A percentile compares a stretch with the other conserved stretches of the same genome.
Conservation (phyloP, 2,888 invertebrate species). For the Frankliniella intonsa region DNA sequence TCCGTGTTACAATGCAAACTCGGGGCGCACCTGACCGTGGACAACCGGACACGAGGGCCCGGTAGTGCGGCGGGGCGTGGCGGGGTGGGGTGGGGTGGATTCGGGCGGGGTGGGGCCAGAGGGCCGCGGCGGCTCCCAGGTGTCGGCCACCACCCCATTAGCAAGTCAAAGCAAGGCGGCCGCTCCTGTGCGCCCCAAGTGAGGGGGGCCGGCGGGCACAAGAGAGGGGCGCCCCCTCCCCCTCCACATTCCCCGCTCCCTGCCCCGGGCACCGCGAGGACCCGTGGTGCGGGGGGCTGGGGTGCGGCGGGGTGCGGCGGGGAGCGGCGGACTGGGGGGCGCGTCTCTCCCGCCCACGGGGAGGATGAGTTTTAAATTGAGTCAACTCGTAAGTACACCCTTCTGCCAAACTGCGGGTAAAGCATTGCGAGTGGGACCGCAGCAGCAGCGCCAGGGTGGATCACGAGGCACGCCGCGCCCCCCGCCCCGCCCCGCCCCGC, state of each 20-base stretch:
- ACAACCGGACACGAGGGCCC: not conserved
- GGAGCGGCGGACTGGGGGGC: not conserved
- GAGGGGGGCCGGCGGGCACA: not conserved
- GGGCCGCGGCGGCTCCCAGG: not conserved
- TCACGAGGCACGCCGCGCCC: too few species aligned
- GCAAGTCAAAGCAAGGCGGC: slow-evolving; percentile 3
- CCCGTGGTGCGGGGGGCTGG: not conserved
- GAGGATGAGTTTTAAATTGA: slow-evolving; percentile 18
- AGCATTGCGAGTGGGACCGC: not conserved
- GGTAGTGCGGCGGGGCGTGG: not conserved
- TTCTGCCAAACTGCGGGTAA: slow-evolving; percentile 5
- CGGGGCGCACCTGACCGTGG: not conserved
- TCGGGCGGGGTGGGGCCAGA: not conserved
- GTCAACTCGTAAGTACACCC: slow-evolving; percentile 18
- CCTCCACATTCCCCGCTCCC: not conserved
- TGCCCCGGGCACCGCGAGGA: not conserved
- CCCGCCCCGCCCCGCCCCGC: too few species aligned
- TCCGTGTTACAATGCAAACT: not conserved
- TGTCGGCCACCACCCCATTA: slow-evolving; percentile 18
- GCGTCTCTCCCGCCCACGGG: not conserved
- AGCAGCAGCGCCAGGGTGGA: not conserved
- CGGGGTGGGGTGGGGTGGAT: not conserved
- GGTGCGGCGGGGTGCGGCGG: not conserved
- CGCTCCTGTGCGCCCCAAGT: not conserved
- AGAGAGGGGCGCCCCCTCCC: not conserved